Evolutionary conservation across 2,888 invertebrate genomes (phyloP), one percentile per base, ranked within the genome.

Genomic region (Erebia palarica): DNA sequence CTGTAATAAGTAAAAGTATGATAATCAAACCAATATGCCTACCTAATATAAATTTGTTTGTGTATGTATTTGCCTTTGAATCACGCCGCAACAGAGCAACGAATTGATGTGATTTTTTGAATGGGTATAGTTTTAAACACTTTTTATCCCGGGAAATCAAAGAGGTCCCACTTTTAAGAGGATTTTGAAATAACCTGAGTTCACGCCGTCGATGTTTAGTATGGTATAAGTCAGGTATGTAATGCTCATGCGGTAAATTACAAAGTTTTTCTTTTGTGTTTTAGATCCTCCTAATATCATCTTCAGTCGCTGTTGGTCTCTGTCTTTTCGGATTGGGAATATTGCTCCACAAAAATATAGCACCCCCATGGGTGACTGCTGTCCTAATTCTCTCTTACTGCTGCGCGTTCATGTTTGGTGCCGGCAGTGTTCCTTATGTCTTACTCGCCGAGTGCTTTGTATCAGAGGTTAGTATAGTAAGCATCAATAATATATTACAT

Each of bases 281-380:
- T 1, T 82, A 94, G 93, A 68, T 89, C 0, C 82, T 93, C 0
- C 74, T 92, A 3, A 88, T 92, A 44, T 44, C 79, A 0, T 92
- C 93, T 0, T 87, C 90, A 55, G 73, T 79, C 0, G 60, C 85
- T 1, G 89, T 90, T 3, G 79, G 80, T 7, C 11, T 87, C 1
- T 86, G 85, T 74, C 82, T 91, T 80, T 70, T 73, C 0, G 68
- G 75, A 0, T 83, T 93, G 16, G 93, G 89, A 0, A 76, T 82
- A 55, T 80, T 90, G 14, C 78, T 91, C 58, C 90, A 91, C 74
- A 82, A 84, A 1, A 79, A 73, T 14, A 55, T 79, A 0, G 85
- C 80, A 0, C 90, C 91, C 0, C 78, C 91, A 0, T 89, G 89
- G 88, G 78, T 93, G 49, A 89, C 90, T 0, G 89, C 94, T 1